Evolutionary conservation across 1,140 invertebrate genomes (phyloP).

Genomic region (Anastrepha ludens): DNA sequence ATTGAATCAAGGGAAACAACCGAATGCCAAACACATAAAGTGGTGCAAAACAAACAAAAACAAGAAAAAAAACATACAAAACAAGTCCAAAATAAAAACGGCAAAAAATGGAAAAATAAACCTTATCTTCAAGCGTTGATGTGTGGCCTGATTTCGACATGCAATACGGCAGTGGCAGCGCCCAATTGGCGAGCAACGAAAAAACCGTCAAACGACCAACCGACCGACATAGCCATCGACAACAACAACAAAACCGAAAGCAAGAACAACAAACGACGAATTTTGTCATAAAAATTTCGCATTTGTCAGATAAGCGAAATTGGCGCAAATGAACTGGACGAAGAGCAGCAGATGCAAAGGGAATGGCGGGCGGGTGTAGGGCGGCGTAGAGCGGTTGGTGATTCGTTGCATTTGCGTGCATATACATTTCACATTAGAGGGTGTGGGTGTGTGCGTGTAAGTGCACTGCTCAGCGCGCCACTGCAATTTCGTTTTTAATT

Average conservation of each 20-base stretch:
- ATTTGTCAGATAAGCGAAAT: conserved; percentile 56
- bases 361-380: neutral
- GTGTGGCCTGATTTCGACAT: conserved; percentile 57
- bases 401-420: neutral
- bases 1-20: conserved; percentile 3
- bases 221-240: neutral
- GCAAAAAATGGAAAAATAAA: conserved; percentile 46
- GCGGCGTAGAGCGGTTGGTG: neutral
- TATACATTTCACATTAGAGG: neutral
- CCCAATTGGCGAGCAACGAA: conserved; percentile 22
- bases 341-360: neutral
- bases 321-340: conserved; percentile 8
- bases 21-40: conserved; percentile 48
- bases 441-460: neutral
- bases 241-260: conserved; percentile 50
- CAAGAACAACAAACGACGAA: conserved; percentile 23
- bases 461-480: neutral
- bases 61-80: conserved; percentile 34
- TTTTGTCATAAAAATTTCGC: conserved; percentile 54
- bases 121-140: conserved; percentile 58
- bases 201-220: conserved; percentile 40
- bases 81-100: neutral
- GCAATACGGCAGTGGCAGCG: conserved; percentile 49
- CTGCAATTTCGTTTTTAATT: conserved; percentile 47
- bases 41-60: conserved; percentile 51